These are phyloP conservation scores for Mactra quadrangularis DNA, from an alignment of 1,140 invertebrate species.

Conservation along the genomic window DNA sequence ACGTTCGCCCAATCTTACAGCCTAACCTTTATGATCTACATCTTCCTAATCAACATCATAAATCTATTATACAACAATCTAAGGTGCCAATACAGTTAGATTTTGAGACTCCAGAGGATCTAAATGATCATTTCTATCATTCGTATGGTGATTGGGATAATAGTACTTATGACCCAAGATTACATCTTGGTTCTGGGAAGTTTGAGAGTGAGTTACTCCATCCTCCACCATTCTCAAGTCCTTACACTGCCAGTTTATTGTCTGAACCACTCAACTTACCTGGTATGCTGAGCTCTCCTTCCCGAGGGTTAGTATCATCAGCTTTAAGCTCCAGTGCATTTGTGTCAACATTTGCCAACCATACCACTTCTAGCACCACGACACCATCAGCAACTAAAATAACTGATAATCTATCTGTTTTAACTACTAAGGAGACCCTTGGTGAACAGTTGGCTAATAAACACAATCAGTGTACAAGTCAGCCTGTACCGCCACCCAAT, in stretches of 20 bases:
- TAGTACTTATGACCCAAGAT: conserved; percentile 67
- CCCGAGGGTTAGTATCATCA: conserved; percentile 59
- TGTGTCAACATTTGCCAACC: conserved; percentile 65
- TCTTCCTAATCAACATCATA: conserved; percentile 67
- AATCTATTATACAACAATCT: conserved; percentile 68
- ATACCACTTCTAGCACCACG: conserved; percentile 49
- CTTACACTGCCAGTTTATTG: conserved; percentile 65
- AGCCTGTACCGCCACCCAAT: conserved; percentile 23
- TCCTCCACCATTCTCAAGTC: conserved; percentile 72
- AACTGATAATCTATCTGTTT: conserved; percentile 44
- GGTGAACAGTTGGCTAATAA: conserved; percentile 36
- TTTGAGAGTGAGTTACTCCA: conserved; percentile 76
- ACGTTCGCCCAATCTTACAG: conserved; percentile 74
- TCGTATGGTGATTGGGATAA: conserved; percentile 82
- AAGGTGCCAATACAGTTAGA: conserved; percentile 78
- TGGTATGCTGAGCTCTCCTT: conserved; percentile 65
- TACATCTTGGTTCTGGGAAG: conserved; percentile 65
- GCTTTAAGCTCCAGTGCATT: conserved; percentile 73
- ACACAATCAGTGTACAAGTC: conserved; percentile 39
- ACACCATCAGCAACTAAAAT: conserved; percentile 32
- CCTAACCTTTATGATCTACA: conserved; percentile 81
- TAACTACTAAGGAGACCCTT: conserved; percentile 32
- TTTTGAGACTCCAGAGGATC: conserved; percentile 74
- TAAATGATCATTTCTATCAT: conserved; percentile 81
- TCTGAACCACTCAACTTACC: conserved; percentile 71